Conservation (phyloP, 2,888 invertebrate species). For the Prosapia bicincta region DNA sequence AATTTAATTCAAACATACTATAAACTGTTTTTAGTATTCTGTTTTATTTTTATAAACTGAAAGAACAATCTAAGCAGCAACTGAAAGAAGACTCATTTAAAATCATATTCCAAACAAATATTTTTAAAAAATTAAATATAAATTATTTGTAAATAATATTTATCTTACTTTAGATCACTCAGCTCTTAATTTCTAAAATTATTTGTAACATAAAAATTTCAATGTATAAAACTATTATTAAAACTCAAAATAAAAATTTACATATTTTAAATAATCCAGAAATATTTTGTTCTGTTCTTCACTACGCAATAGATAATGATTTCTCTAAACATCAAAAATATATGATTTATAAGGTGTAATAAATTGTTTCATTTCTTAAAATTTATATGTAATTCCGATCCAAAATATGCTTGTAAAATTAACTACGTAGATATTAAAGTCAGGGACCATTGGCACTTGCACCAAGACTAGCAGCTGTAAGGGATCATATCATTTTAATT, state of each 20-base stretch:
- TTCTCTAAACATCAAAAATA: background rate
- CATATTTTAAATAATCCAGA: background rate
- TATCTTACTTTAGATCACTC: no score
- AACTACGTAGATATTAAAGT: background rate
- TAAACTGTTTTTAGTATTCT: no score
- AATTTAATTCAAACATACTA: no score
- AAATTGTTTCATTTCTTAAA: background rate
- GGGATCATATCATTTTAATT: conserved; percentile 1
- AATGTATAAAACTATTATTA: background rate
- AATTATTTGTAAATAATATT: no score
- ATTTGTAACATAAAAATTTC: no score
- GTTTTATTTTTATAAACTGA: no score
- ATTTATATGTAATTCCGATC: conserved; percentile 7
- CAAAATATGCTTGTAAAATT: background rate
- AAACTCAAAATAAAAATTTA: background rate
- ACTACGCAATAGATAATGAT: background rate
- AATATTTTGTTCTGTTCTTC: background rate
- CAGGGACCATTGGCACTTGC: background rate
- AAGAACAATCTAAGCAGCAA: no score
- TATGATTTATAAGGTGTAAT: no score
- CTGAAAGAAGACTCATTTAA: no score
- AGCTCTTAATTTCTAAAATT: no score
- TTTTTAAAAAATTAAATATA: no score
- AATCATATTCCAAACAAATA: no score
- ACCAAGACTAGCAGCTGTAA: background rate